Evolutionary conservation across 2,888 invertebrate species (phyloP).

Genomic region (Leucophora obtusa): DNA sequence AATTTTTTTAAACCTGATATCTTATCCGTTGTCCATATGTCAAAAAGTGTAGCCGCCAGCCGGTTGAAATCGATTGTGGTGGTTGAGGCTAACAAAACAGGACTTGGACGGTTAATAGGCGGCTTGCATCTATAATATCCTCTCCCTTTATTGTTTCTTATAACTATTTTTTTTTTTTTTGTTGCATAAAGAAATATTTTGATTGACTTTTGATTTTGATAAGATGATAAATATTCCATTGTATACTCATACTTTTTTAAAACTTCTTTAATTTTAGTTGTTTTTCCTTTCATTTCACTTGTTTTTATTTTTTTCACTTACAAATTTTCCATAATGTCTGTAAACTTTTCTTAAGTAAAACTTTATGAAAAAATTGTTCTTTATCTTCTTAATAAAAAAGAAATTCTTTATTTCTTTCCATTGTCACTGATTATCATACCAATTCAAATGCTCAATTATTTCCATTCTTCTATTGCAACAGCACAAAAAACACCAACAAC

Average conservation of each 20-base stretch:
- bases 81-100: too few relatives aligned
- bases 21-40: too few relatives aligned
- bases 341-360: conserved; percentile 37
- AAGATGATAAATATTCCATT: too few relatives aligned
- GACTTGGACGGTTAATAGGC: too few relatives aligned
- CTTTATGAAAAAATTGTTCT: neutral
- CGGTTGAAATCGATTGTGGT: too few relatives aligned
- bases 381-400: neutral
- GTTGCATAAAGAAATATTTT: too few relatives aligned
- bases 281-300: neutral
- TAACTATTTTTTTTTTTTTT: too few relatives aligned
- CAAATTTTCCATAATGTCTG: conserved; percentile 37
- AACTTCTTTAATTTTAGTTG: neutral
- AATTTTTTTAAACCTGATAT: too few relatives aligned
- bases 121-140: too few relatives aligned
- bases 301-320: neutral
- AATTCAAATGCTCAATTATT: conserved; percentile 52
- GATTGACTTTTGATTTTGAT: too few relatives aligned
- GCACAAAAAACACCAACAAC: conserved; percentile 28
- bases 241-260: neutral
- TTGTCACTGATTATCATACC: conserved; percentile 43
- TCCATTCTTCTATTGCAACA: conserved; percentile 24
- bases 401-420: neutral
- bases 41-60: too few relatives aligned
- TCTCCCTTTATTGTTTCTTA: too few relatives aligned